These are phyloP conservation scores for Brassicogethes aeneus DNA, from an alignment of 2,888 invertebrate species.

Conservation along the genomic window DNA sequence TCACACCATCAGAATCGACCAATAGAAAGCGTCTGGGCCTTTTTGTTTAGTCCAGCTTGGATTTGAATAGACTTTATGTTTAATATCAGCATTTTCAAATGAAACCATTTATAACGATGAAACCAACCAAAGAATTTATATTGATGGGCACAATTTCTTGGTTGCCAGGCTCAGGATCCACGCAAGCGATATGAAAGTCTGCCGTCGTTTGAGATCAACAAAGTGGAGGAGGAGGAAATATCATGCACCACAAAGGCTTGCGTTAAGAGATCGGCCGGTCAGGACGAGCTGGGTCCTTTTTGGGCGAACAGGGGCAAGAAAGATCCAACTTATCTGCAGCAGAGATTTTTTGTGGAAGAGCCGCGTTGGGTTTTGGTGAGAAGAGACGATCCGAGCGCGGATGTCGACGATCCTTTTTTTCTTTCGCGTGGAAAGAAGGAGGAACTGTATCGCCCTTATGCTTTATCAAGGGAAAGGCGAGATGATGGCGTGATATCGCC, in stretches of 20 bases:
- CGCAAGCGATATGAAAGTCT: constrained; percentile 17
- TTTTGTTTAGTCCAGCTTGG: no score
- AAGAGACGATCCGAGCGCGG: constrained; percentile 29
- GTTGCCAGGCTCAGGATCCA: constrained; percentile 25
- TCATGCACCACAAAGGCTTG: constrained; percentile 17
- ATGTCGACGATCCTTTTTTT: constrained; percentile 29
- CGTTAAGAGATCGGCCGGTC: constrained; percentile 21
- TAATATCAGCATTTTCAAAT: no score
- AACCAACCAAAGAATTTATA: not conserved
- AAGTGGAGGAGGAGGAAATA: constrained; percentile 21
- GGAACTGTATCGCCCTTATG: constrained; percentile 23
- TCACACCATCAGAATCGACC: no score
- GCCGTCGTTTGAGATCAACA: constrained; percentile 9
- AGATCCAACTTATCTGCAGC: constrained; percentile 24
- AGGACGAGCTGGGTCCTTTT: constrained; percentile 37
- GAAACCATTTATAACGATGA: no score
- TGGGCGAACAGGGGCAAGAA: constrained; percentile 45
- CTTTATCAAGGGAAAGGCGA: constrained; percentile 29
- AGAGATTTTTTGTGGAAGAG: constrained; percentile 46
- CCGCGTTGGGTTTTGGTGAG: constrained; percentile 47
- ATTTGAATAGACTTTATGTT: no score
- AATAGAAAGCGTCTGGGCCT: no score
- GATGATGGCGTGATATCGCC: constrained; percentile 43
- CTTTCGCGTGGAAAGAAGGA: constrained; percentile 37
- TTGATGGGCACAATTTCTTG: not conserved